Percentiles rank a stretch among this genome's conserved stretches.
Conservation (phyloP, 2,113 vertebrate species). For the Nestor notabilis region DNA sequence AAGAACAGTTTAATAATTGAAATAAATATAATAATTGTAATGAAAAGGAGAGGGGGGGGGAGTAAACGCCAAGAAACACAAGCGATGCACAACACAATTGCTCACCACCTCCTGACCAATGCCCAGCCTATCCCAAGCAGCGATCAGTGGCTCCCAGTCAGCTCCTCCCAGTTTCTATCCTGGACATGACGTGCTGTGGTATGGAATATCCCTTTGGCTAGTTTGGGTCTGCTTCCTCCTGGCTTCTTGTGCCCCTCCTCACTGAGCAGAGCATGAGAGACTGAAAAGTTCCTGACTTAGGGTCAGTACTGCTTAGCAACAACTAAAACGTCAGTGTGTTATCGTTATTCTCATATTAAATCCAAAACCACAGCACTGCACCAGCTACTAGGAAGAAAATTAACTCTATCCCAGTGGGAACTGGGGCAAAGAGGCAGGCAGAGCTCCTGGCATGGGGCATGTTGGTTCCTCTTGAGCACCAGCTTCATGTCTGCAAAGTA, state of each 20-base stretch:
- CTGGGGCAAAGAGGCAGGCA: neutral
- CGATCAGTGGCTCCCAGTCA: neutral
- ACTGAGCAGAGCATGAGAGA: neutral
- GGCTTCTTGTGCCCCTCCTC: neutral
- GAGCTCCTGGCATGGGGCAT: neutral
- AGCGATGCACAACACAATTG: neutral
- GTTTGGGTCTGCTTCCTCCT: neutral
- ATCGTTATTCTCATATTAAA: neutral
- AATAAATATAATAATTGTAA: neutral
- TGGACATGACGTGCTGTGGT: neutral
- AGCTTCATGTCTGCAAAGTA: neutral
- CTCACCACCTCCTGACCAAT: neutral
- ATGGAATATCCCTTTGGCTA: neutral
- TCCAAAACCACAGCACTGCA: neutral
- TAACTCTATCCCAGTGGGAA: neutral
- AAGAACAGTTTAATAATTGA: neutral
- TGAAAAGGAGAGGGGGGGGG: neutral
- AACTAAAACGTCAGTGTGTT: neutral
- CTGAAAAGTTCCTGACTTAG: neutral
- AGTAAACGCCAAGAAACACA: neutral
- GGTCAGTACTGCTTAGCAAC: neutral
- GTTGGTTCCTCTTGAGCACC: accelerated
- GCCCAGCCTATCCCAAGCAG: neutral
- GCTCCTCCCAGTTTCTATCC: neutral
- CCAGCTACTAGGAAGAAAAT: neutral